Evolutionary conservation across 2,113 vertebrate genomes (phyloP).

Genomic region (Macquaria australasica): DNA sequence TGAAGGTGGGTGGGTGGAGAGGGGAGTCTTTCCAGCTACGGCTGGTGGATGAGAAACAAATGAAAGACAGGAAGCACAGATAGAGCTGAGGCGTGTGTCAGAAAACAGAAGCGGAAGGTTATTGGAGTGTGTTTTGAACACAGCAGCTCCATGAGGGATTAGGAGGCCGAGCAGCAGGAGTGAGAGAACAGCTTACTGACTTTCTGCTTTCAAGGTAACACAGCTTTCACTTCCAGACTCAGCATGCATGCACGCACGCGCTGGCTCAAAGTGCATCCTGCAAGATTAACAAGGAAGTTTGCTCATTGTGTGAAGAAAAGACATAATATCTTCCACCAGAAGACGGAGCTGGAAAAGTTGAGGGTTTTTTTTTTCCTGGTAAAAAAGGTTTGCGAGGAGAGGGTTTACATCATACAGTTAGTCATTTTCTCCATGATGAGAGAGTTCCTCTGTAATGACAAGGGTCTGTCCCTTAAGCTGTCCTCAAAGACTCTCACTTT

Average conservation of each 20-base stretch:
- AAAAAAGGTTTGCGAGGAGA: conserved; percentile 22
- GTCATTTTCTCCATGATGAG: conserved; percentile 32
- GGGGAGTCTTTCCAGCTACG: conserved; percentile 30
- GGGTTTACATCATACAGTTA: conserved; percentile 44
- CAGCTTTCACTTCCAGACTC: conserved; percentile 43
- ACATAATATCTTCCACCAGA: conserved; percentile 36
- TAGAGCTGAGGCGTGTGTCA: conserved; percentile 56
- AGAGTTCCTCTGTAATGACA: conserved; percentile 47
- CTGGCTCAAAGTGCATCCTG: conserved; percentile 34
- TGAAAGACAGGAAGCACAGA: conserved; percentile 63
- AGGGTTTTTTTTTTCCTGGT: not conserved
- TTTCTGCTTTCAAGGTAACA: conserved; percentile 66
- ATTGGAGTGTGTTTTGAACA: conserved; percentile 59
- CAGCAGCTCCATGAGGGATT: conserved; percentile 60
- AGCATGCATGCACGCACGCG: conserved; percentile 2
- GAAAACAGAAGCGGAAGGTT: conserved; percentile 57
- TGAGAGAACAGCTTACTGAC: conserved; percentile 47
- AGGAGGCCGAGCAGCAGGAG: conserved; percentile 57
- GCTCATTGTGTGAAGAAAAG: conserved; percentile 41
- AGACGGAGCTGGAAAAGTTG: conserved; percentile 39
- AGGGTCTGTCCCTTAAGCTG: conserved; percentile 19
- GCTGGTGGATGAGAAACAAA: conserved; percentile 50
- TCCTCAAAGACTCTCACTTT: conserved; percentile 33
- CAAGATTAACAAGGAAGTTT: conserved; percentile 60
- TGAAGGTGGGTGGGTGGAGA: not conserved